Conservation (phyloP, 2,888 invertebrate species). For the Synergus umbraculus region DNA sequence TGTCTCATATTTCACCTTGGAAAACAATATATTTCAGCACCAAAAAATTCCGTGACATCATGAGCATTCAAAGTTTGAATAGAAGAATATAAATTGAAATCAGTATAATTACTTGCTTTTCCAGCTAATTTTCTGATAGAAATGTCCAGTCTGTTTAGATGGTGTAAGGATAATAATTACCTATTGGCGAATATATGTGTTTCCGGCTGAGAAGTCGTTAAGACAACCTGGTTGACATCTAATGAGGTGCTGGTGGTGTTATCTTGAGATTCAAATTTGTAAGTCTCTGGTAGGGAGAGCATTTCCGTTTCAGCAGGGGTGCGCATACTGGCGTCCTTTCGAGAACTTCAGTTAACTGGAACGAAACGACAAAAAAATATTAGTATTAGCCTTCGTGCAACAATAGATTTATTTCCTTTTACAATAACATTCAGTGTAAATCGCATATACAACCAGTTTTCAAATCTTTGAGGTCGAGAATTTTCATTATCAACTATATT, state of each 20-base stretch:
- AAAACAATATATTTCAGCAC: too few relatives aligned
- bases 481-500: too few relatives aligned
- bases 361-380: conserved; percentile 36
- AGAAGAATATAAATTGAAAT: too few relatives aligned
- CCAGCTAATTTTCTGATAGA: too few relatives aligned
- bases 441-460: not conserved
- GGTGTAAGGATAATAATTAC: conserved; percentile 42
- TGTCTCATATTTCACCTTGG: too few relatives aligned
- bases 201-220: conserved; percentile 69
- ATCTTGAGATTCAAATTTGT: conserved; percentile 66
- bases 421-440: not conserved
- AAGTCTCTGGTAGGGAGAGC: conserved; percentile 67
- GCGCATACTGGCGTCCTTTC: conserved; percentile 63
- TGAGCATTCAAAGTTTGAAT: too few relatives aligned
- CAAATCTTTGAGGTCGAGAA: too few relatives aligned
- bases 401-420: not conserved
- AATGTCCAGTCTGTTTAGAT: too few relatives aligned
- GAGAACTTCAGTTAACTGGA: conserved; percentile 39
- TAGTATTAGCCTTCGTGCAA: conserved; percentile 31
- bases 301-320: conserved; percentile 72
- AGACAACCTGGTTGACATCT: conserved; percentile 65
- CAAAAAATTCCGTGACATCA: too few relatives aligned
- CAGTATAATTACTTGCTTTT: too few relatives aligned
- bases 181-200: conserved; percentile 72
- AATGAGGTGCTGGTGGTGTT: conserved; percentile 59